These are phyloP conservation scores for Julus scanicus DNA, from an alignment of 2,888 invertebrate species.

Conservation along the genomic window DNA sequence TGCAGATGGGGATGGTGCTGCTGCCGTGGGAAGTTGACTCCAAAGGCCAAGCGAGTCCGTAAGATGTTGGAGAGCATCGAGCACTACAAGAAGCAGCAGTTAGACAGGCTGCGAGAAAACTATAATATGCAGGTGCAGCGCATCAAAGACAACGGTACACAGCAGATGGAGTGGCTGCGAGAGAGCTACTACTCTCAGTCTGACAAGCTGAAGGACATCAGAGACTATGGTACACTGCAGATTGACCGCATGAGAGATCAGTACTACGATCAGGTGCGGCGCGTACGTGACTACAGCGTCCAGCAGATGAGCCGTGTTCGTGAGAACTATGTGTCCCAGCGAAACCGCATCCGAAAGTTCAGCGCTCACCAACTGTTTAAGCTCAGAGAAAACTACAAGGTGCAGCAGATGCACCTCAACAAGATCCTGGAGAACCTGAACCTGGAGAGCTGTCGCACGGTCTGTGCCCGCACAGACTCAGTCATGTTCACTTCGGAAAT, in stretches of 20 bases:
- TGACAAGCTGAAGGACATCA: conserved; percentile 84
- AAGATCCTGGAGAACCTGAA: conserved; percentile 94
- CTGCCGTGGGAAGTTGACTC: conserved; percentile 73
- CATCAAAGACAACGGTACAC: conserved; percentile 92
- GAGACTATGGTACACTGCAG: conserved; percentile 86
- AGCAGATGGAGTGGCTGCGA: conserved; percentile 94
- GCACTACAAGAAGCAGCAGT: conserved; percentile 86
- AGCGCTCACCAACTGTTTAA: conserved; percentile 91
- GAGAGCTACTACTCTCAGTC: conserved; percentile 86
- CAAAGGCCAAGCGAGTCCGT: conserved; percentile 84
- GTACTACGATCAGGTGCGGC: conserved; percentile 92
- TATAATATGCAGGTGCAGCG: conserved; percentile 91
- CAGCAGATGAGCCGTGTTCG: conserved; percentile 92
- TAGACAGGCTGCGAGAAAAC: conserved; percentile 89
- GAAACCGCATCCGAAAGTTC: conserved; percentile 93
- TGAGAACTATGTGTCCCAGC: conserved; percentile 94
- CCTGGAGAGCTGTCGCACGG: conserved; percentile 91
- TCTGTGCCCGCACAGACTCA: conserved; percentile 81
- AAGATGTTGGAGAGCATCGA: conserved; percentile 91
- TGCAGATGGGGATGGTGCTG: conserved; percentile 68
- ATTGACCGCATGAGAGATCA: conserved; percentile 87
- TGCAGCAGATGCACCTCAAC: conserved; percentile 93
- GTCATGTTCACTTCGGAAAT: conserved; percentile 56
- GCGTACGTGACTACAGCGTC: conserved; percentile 91
- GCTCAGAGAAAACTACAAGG: conserved; percentile 91